Base-by-base conservation (phyloP, 2,113 vertebrate genomes). In the Calcarius ornatus region DNA sequence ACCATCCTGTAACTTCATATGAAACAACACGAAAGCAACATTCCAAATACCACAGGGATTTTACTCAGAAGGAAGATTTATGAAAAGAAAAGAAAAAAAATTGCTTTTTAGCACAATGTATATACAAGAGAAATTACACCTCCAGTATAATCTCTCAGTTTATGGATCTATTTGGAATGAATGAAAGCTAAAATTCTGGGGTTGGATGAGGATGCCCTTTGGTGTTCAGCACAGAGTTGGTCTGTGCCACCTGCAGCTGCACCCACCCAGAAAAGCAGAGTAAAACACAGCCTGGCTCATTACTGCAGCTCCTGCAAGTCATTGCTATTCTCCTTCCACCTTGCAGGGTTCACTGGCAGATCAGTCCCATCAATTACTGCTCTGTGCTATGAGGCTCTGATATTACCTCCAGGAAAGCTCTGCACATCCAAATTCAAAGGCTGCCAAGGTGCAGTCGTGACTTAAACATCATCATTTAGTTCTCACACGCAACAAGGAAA, bases 371-470 rank as follows among this genome's bases (percentile, higher is more conserved):
- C 85, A 90, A 87, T 87, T 88, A 88, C 91, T 72, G 81, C 72
- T 81, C 53, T 69, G 73, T 12, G 31, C 88, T 28, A 17, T 0
- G 22, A 76, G 70, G 60, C 75, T 78, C 86, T 81, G 73, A 18
- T 37, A 71, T 64, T 42, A 84, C 83, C 94, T 93, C 71, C 37
- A 81, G 72, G 70, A 89, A 92, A 96, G 94, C 93, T 68, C 95
- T 37, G 88, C 66, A 56, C 59, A 88, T 84, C 68, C 63, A 31
- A 38, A 87, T 94, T 77, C 89, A 86, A 88, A 90, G 96, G 89
- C 93, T 97, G 95, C 93, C 88, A 63, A 92, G 28, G 80, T 64
- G 92, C 91, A 96, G 91, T 80, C 22, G n/a, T 82, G 86, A 87
- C 48, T 97, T 81, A 56, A 86, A 77, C 92, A 59, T 86, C 72